phyloP scores from a whole-genome alignment of 2,888 invertebrate genomes.

The Acanthosoma haemorrhoidale region DNA sequence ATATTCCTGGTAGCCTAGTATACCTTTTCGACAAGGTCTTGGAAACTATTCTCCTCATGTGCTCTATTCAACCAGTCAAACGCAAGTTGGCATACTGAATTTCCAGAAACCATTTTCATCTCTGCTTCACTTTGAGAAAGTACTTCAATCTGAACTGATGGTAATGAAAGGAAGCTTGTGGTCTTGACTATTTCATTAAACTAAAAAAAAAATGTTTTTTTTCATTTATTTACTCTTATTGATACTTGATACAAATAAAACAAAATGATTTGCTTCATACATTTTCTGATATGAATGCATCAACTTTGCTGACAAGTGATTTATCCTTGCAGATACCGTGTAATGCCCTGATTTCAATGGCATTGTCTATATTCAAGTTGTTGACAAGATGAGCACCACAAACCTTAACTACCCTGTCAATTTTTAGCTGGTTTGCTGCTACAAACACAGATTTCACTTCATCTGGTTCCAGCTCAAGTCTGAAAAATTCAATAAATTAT shows the following conservation, averaged over 20 bases:
- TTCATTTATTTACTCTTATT: no score
- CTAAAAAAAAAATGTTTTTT: conserved; percentile 45
- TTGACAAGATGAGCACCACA: conserved; percentile 65
- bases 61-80: conserved; percentile 57
- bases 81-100: conserved; percentile 58
- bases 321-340: conserved; percentile 52
- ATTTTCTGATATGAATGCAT: conserved; percentile 59
- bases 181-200: conserved; percentile 60
- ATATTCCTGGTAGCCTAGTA: neutral
- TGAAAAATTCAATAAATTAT: conserved; percentile 41
- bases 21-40: conserved; percentile 55
- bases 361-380: conserved; percentile 57
- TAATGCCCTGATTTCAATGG: conserved; percentile 53
- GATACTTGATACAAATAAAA: neutral
- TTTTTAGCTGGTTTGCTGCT: conserved; percentile 70
- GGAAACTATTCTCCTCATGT: conserved; percentile 44
- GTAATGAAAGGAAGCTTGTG: conserved; percentile 59
- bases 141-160: conserved; percentile 66
- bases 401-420: conserved; percentile 66
- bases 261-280: conserved; percentile 48
- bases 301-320: conserved; percentile 59
- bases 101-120: conserved; percentile 52
- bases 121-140: conserved; percentile 66
- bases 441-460: conserved; percentile 71
- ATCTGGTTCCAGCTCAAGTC: conserved; percentile 51